Base-by-base conservation (phyloP, 2,113 vertebrate species). In the Lonchura striata region DNA sequence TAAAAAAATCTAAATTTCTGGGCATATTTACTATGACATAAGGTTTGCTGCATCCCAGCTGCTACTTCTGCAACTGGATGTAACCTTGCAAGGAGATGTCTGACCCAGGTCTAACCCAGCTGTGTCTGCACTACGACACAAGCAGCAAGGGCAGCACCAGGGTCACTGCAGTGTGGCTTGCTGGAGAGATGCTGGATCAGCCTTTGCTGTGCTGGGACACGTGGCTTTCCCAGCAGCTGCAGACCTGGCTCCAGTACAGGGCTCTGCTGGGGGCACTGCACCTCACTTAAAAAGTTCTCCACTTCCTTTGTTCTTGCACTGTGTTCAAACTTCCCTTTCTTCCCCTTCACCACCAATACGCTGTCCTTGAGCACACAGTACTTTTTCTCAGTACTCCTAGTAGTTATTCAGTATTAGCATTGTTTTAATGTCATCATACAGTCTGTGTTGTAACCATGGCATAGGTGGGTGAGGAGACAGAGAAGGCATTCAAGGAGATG, bases 91-190 rank as follows among this genome's bases (percentile, higher is more conserved):
- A 30, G 30, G 42, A 77, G 59, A 10, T 60, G 12, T 18, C 22
- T 79, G 59, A 50, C 5, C 8, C 17, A 3, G n/a, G 53, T 42
- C 44, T 30, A 24, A 17, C 52, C 44, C 57, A 46, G 54, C 61
- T 39, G n/a, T 9, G 0, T 30, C 49, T 72, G 19, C 18, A 4
- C 13, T 9, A 4, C 0, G 0, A 49, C 25, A 37, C 21, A 27
- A 65, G 18, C 1, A 71, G 28, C 2, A 1, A 57, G 49, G 22
- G 19, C 61, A 68, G 47, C 35, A 37, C 12, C 54, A 42, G 28
- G 13, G 22, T 4, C 46, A 42, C 30, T 1, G 1, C 33, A 42
- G 23, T 3, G 23, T 6, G 35, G 3, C 37, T 66, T 69, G 54
- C 24, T 65, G 54, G 47, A 44, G 81, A 49, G 57, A 5, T 60